Conservation (phyloP, 1,140 invertebrate genomes). For the Drusus annulatus region DNA sequence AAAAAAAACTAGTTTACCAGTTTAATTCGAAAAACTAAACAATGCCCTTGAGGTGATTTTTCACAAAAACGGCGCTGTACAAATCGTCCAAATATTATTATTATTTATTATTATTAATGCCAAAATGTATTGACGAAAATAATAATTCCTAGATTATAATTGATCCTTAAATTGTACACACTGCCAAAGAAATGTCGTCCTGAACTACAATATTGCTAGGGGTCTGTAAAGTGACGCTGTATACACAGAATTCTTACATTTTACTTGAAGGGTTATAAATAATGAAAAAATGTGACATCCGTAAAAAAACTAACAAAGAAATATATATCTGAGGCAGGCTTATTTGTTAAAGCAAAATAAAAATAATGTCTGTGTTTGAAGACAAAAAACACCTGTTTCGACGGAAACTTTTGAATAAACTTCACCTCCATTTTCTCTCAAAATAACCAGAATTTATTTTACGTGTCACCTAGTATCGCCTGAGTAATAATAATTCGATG, state of each 20-base stretch:
- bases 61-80: too few relatives aligned
- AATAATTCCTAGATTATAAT: too few relatives aligned
- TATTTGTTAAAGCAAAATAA: slow-evolving; percentile 9
- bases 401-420: slow-evolving; percentile 14
- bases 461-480: not conserved
- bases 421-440: slow-evolving; percentile 5
- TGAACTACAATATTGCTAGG: too few relatives aligned
- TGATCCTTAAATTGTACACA: not conserved
- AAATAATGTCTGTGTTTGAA: not conserved
- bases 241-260: not conserved
- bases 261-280: not conserved
- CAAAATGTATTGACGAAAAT: too few relatives aligned
- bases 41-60: too few relatives aligned
- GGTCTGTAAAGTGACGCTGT: too few relatives aligned
- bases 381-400: slow-evolving; percentile 23
- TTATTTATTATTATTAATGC: too few relatives aligned
- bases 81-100: too few relatives aligned
- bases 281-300: not conserved
- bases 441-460: slow-evolving; percentile 1
- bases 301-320: not conserved
- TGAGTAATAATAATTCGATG: not conserved
- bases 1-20: too few relatives aligned
- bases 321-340: not conserved
- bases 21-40: too few relatives aligned
- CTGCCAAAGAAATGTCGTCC: too few relatives aligned